Conservation (phyloP, 2,888 invertebrate species). For the Stegophylla sp. region DNA sequence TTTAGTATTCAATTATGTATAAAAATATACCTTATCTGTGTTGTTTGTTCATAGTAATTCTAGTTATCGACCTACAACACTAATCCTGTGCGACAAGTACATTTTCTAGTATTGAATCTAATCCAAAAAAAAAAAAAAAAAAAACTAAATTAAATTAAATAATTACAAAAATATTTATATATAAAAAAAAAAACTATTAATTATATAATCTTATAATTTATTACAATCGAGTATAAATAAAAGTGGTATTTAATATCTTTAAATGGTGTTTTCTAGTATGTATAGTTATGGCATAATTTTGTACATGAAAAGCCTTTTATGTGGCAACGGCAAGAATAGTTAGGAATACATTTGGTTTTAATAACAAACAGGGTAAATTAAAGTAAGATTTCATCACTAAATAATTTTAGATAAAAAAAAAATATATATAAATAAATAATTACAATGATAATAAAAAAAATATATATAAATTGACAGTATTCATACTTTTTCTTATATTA, state of each 20-base stretch:
- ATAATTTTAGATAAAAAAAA: slow-evolving; percentile 17
- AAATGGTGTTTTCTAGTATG: slow-evolving; percentile 9
- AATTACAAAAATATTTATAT: slow-evolving; percentile 38
- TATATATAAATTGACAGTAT: slow-evolving; percentile 45
- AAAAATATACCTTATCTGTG: slow-evolving; percentile 45
- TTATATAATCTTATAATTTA: slow-evolving; percentile 18
- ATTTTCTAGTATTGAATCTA: slow-evolving; percentile 1
- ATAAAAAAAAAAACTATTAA: slow-evolving; percentile 1
- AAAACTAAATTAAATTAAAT: slow-evolving; percentile 60
- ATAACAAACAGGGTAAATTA: neutral
- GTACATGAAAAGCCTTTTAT: slow-evolving; percentile 28
- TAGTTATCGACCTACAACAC: slow-evolving; percentile 32
- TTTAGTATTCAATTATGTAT: slow-evolving; percentile 11
- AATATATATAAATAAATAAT: neutral
- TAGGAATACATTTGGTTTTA: slow-evolving; percentile 33
- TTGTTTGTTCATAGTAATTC: slow-evolving; percentile 48
- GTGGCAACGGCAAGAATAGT: slow-evolving; percentile 37
- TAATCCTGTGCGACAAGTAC: slow-evolving; percentile 26
- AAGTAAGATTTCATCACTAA: slow-evolving; percentile 6
- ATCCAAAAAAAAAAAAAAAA: neutral
- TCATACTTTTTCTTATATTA: slow-evolving; percentile 26
- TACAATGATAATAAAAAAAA: slow-evolving; percentile 19
- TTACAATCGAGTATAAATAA: slow-evolving; percentile 41
- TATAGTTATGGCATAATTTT: slow-evolving; percentile 31
- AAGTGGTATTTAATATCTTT: neutral